Evolutionary conservation across 2,888 invertebrate genomes (phyloP).

Genomic region (Nomada ruficornis): DNA sequence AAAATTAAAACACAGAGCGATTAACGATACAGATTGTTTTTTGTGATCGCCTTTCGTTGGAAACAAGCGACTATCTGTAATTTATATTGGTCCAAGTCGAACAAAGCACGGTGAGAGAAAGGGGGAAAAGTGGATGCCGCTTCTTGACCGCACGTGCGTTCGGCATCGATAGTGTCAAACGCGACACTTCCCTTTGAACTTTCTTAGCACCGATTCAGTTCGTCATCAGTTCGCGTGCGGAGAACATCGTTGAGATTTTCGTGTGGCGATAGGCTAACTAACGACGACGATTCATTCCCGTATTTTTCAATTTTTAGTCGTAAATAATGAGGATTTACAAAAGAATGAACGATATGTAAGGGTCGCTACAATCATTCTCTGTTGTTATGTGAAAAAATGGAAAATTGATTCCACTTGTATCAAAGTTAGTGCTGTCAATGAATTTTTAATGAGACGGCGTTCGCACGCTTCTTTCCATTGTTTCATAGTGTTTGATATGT

Average conservation of each 20-base stretch:
- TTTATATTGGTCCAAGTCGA: background rate
- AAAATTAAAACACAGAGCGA: too few relatives aligned
- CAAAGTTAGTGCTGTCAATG: too few relatives aligned
- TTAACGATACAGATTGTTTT: background rate
- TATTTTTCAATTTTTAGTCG: background rate
- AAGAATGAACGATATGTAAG: background rate
- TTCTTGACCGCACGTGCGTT: conserved; percentile 42
- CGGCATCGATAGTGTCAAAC: conserved; percentile 41
- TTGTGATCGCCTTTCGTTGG: too few relatives aligned
- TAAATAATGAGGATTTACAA: background rate
- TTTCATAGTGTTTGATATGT: too few relatives aligned
- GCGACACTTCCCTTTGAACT: conserved; percentile 47
- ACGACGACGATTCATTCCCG: rapidly evolving
- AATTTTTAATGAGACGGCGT: too few relatives aligned
- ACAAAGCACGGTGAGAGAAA: conserved; percentile 2
- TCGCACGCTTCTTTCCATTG: too few relatives aligned
- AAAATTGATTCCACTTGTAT: too few relatives aligned
- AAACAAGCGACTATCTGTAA: conserved; percentile 4
- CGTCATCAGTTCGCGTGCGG: conserved; percentile 25
- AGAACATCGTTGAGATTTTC: conserved; percentile 21
- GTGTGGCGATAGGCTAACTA: background rate
- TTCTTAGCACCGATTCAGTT: conserved; percentile 46
- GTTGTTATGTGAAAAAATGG: background rate
- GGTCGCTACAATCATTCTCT: background rate
- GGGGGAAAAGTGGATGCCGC: background rate